Base-by-base conservation (phyloP, 2,888 invertebrate genomes). In the Dryobotodes eremita region DNA sequence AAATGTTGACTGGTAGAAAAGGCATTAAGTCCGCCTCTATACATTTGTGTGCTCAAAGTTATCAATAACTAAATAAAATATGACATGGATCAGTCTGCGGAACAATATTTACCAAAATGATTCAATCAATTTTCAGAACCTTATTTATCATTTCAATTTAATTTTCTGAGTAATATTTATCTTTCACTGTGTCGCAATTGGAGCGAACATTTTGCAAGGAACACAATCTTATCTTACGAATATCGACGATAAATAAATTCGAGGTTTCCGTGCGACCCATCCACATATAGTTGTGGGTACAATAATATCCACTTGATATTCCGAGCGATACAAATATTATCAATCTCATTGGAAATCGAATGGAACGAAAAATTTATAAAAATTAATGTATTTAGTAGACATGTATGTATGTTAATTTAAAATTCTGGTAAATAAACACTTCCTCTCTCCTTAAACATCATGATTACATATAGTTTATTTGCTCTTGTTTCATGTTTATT, bases 161-260 rank as follows among this genome's bases (percentile, higher is more conserved):
- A 71, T 70, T 61, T 71, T 61, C 48, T 55, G 55, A 65, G 64
- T 80, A 72, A 71, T 69, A 31, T n/a, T 70, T 76, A 84, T 84
- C 72, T 77, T 62, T 46, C 6, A 59, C 42, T 68, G 68, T 61
- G 71, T 62, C 78, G 64, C 64, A 80, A 82, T 71, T 81, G 71
- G 42, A 36, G 23, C 66, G 70, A 20, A 59, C 59, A 76, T 78
- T 88, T 85, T 71, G 80, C 80, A 88, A 87, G 85, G 84, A 88
- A 80, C 59, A 42, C 50, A 73, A 88, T 88, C 88, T 88, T 85
- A 88, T 88, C 88, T 17, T 5, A n/a, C 72, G 77, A 75, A 77
- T 88, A 88, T 82, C 75, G 68, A 13, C 26, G 83, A 86, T 85
- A 86, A 71, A 61, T 53, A 64, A 77, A 77, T 85, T 85, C 78